Conservation (phyloP, 2,797 vertebrate species). For the Pangasius sanitwongsei region DNA sequence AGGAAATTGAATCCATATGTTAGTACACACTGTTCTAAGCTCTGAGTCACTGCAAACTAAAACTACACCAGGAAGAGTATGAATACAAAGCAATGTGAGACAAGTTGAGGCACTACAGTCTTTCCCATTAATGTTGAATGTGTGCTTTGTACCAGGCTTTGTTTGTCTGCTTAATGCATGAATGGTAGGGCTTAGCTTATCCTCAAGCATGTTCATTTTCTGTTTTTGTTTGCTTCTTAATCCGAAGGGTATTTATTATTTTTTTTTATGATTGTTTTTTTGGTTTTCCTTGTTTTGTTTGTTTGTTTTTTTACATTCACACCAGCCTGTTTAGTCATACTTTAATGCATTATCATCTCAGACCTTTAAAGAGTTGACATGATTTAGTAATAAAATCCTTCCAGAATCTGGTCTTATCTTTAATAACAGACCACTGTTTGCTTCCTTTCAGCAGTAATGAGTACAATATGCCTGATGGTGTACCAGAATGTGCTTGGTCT, state of each 20-base stretch:
- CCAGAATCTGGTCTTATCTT: constrained; percentile 18
- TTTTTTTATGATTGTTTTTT: too few species aligned
- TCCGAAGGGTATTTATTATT: background rate
- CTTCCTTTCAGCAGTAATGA: constrained; percentile 24
- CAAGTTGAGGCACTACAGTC: constrained; percentile 25
- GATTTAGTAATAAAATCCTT: constrained; percentile 8
- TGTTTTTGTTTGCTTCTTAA: background rate
- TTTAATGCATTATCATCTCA: constrained; percentile 24
- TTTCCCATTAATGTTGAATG: constrained; percentile 27
- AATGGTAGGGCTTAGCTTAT: background rate
- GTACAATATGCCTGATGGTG: constrained; percentile 11
- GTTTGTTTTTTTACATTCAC: background rate
- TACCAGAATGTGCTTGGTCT: constrained; percentile 24
- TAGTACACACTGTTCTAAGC: constrained; percentile 38
- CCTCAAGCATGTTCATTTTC: background rate
- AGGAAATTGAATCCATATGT: constrained; percentile 49
- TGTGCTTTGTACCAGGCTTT: background rate
- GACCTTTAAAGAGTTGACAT: constrained; percentile 15
- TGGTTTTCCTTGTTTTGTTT: background rate
- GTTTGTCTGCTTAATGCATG: constrained; percentile 1
- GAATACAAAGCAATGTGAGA: constrained; percentile 1
- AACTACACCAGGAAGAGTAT: background rate
- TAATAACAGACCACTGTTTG: background rate
- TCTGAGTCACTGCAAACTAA: constrained; percentile 35
- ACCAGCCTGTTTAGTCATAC: background rate